A percentile compares a stretch with the other conserved stretches of the same genome.
Evolutionary conservation across 2,113 vertebrate genomes (phyloP).

Genomic region (Trematomus loennbergii): DNA sequence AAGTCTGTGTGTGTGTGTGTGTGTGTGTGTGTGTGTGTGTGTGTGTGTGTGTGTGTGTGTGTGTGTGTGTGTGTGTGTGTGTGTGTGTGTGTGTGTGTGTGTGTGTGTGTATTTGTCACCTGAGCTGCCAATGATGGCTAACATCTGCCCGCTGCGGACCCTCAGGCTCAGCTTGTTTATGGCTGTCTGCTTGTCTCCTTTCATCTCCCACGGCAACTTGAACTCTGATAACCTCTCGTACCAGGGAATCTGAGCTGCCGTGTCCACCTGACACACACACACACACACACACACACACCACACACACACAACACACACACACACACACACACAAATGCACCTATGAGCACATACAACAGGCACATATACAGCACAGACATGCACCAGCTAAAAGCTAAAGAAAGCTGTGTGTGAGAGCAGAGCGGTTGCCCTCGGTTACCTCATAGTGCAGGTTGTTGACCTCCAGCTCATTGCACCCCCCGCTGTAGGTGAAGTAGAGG

Average conservation of each 20-base stretch:
- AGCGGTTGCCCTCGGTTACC: conserved; percentile 76
- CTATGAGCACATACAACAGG: background rate
- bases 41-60: no score
- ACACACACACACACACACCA: no score
- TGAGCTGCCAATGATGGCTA: conserved; percentile 95
- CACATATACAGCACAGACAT: background rate
- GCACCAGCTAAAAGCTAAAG: background rate
- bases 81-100: no score
- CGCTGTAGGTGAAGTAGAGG: conserved; percentile 95
- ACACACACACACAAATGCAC: no score
- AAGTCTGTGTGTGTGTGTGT: background rate
- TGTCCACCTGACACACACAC: conserved; percentile 85
- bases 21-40: background rate
- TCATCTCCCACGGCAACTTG: conserved; percentile 89
- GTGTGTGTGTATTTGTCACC: conserved; percentile 77
- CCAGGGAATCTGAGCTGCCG: conserved; percentile 92
- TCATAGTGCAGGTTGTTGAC: conserved; percentile 92
- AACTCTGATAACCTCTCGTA: conserved; percentile 91
- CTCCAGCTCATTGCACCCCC: conserved; percentile 89
- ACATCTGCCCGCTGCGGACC: conserved; percentile 94
- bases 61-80: no score
- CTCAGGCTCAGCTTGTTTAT: conserved; percentile 91
- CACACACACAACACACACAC: no score
- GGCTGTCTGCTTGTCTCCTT: conserved; percentile 80
- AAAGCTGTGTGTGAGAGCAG: no score